phyloP scores from a whole-genome alignment of 2,113 vertebrate genomes.

The Miniopterus natalensis region DNA sequence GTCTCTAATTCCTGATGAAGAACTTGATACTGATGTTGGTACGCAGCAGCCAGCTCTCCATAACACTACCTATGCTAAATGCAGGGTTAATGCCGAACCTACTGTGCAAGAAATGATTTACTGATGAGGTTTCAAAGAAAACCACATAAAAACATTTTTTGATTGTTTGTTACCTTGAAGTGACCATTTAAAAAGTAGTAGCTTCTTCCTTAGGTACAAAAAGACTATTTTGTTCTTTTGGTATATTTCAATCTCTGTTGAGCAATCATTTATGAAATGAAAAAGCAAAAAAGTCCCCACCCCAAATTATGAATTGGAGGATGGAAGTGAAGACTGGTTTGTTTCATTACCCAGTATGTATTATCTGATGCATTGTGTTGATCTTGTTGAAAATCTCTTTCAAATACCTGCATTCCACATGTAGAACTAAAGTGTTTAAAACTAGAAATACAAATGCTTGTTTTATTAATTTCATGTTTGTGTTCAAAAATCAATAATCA shows the following conservation, averaged over 20 bases:
- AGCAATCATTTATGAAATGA: conserved; percentile 81
- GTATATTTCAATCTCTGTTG: conserved; percentile 78
- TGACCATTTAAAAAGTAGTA: conserved; percentile 80
- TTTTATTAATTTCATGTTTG: conserved; percentile 69
- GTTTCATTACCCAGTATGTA: conserved; percentile 61
- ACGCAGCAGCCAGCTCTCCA: conserved; percentile 79
- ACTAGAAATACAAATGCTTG: conserved; percentile 58
- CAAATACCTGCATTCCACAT: conserved; percentile 56
- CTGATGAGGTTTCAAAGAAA: conserved; percentile 83
- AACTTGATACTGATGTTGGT: conserved; percentile 83
- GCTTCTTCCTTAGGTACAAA: conserved; percentile 74
- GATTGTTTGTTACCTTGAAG: conserved; percentile 82
- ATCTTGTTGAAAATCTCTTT: conserved; percentile 70
- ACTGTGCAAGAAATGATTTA: conserved; percentile 84
- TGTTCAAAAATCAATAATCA: conserved; percentile 53
- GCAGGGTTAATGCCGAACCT: conserved; percentile 80
- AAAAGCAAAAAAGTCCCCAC: conserved; percentile 47
- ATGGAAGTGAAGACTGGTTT: conserved; percentile 65
- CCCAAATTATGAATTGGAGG: conserved; percentile 58
- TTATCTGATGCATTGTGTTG: conserved; percentile 68
- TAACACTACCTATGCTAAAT: conserved; percentile 83
- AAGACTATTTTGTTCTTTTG: conserved; percentile 81
- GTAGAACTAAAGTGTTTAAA: conserved; percentile 61
- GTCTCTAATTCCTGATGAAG: conserved; percentile 83
- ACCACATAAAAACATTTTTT: conserved; percentile 73